Evolutionary conservation across 2,113 vertebrate species (phyloP).

Genomic region (Orthonyx spaldingii): DNA sequence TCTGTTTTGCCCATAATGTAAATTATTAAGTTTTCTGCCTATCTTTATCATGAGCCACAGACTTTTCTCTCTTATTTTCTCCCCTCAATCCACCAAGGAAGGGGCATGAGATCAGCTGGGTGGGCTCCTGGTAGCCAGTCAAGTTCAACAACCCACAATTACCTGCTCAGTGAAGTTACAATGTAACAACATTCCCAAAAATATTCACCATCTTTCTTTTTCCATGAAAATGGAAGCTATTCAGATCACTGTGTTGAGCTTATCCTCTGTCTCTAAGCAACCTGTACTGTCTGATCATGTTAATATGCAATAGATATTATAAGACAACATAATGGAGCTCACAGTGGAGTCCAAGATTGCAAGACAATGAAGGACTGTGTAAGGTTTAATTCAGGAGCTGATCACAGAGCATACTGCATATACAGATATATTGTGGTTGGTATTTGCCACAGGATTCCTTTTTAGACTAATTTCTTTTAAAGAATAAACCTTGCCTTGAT

Average conservation of each 20-base stretch:
- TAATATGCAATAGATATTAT: not conserved
- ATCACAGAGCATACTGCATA: not conserved
- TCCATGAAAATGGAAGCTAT: not conserved
- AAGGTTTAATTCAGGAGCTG: not conserved
- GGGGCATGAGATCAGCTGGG: accelerated
- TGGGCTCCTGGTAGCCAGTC: not conserved
- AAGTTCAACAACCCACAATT: not conserved
- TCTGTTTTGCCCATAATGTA: not conserved
- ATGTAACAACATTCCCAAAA: not conserved
- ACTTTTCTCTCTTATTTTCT: not conserved
- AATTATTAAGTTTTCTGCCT: not conserved
- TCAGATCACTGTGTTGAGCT: not conserved
- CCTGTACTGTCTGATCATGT: not conserved
- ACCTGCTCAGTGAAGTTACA: not conserved
- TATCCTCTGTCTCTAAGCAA: not conserved
- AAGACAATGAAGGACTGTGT: not conserved
- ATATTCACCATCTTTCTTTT: not conserved
- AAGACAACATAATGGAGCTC: not conserved
- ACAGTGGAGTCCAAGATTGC: not conserved
- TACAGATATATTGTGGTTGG: accelerated
- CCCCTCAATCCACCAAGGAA: not conserved
- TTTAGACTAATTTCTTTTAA: not conserved
- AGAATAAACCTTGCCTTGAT: not conserved
- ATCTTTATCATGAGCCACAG: not conserved
- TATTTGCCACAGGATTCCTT: not conserved